These are phyloP conservation scores for Pangasius macronema DNA, from an alignment of 2,797 vertebrate genomes.

Conservation along the genomic window DNA sequence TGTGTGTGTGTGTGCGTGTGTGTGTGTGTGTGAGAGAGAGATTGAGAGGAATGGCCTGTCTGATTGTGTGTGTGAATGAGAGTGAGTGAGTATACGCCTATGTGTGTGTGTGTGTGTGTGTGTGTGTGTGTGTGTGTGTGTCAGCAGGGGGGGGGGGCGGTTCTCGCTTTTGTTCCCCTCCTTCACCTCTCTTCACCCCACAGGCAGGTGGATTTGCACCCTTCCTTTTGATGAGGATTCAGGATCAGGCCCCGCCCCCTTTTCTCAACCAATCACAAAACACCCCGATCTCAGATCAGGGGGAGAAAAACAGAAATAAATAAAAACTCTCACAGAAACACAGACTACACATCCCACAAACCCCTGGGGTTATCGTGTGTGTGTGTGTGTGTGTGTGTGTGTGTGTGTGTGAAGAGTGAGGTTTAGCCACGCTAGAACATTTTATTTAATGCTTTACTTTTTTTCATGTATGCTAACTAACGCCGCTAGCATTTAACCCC, in stretches of 20 bases:
- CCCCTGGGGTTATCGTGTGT: constrained; percentile 19
- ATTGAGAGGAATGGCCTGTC: constrained; percentile 41
- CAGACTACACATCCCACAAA: constrained; percentile 38
- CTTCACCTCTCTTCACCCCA: constrained; percentile 77
- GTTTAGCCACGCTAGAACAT: background rate
- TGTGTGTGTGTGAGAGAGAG: background rate
- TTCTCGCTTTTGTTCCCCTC: constrained; percentile 73
- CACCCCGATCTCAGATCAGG: constrained; percentile 19
- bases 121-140: constrained; percentile 18
- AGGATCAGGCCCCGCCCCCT: constrained; percentile 1
- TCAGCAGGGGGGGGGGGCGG: constrained; percentile 3
- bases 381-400: constrained; percentile 24
- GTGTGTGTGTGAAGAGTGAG: background rate
- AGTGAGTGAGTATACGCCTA: constrained; percentile 24
- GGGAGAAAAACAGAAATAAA: background rate
- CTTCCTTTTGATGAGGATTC: constrained; percentile 27
- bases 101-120: background rate
- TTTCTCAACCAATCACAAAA: background rate
- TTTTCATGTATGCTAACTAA: constrained; percentile 16
- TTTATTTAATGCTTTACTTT: background rate
- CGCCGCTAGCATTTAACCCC: constrained; percentile 28
- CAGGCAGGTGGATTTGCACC: constrained; percentile 71
- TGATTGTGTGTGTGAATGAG: constrained; percentile 16
- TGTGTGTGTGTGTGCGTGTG: constrained; percentile 19
- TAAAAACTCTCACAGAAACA: background rate